Percentiles rank a stretch among this genome's conserved stretches.
Evolutionary conservation across 1,140 invertebrate genomes (phyloP).

Genomic region (Lasioglossum albipes): DNA sequence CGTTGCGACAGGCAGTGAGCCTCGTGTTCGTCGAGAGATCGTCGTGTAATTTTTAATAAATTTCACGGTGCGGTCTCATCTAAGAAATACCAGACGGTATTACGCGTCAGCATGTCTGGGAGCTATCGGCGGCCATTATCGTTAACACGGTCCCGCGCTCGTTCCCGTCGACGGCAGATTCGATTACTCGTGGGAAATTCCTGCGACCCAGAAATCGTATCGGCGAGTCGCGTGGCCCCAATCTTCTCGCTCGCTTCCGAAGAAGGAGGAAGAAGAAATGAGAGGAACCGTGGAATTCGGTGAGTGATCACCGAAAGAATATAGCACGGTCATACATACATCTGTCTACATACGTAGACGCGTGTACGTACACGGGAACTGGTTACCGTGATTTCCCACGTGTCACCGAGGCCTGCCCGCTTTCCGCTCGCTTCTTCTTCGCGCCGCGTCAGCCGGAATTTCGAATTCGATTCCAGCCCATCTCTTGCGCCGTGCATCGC

Average conservation of each 20-base stretch:
- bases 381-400: slow-evolving; percentile 62
- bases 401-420: slow-evolving; percentile 45
- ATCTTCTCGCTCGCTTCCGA: neutral
- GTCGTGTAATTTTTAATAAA: slow-evolving; percentile 27
- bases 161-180: slow-evolving; percentile 32
- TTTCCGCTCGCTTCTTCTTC: slow-evolving; percentile 17
- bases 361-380: slow-evolving; percentile 23
- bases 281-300: slow-evolving; percentile 24
- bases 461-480: slow-evolving; percentile 49
- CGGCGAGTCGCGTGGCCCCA: slow-evolving; percentile 22
- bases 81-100: neutral
- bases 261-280: neutral
- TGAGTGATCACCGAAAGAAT: slow-evolving; percentile 47
- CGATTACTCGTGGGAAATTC: slow-evolving; percentile 53
- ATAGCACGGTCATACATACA: neutral
- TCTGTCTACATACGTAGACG: neutral
- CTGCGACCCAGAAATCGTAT: slow-evolving; percentile 36
- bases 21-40: neutral
- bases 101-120: slow-evolving; percentile 1
- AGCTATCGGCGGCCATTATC: slow-evolving; percentile 43
- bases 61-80: neutral
- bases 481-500: slow-evolving; percentile 40
- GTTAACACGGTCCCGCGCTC: slow-evolving; percentile 18
- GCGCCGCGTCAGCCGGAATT: slow-evolving; percentile 41
- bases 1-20: neutral